These are phyloP conservation scores for Orientallactaga sibirica DNA, from an alignment of 2,797 vertebrate genomes.

Conservation along the genomic window DNA sequence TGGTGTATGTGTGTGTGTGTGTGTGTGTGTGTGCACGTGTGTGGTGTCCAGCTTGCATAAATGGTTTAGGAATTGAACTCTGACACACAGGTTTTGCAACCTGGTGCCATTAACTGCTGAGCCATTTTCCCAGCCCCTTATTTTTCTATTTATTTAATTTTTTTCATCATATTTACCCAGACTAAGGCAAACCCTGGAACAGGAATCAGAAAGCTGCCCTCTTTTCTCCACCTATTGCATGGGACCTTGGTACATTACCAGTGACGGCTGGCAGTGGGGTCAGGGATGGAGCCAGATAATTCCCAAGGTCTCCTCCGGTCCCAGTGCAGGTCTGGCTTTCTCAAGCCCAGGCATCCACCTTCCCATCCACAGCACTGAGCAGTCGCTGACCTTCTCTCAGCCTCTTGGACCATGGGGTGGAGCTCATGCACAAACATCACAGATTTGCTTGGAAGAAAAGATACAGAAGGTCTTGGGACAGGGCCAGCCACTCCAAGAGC, in stretches of 20 bases:
- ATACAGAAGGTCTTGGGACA: accelerated
- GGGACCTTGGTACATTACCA: background rate
- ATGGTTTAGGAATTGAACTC: no score
- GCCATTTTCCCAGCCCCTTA: background rate
- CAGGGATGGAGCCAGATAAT: background rate
- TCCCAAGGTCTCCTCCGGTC: background rate
- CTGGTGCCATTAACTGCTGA: no score
- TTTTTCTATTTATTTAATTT: background rate
- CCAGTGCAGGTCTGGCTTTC: background rate
- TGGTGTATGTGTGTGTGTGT: no score
- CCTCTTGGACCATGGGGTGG: accelerated
- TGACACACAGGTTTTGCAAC: no score
- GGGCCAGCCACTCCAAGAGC: background rate
- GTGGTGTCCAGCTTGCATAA: no score
- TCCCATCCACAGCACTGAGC: accelerated
- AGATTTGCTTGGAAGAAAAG: background rate
- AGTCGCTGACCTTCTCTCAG: background rate
- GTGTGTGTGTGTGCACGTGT: no score
- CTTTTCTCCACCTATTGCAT: background rate
- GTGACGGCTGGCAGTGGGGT: accelerated
- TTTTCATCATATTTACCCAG: constrained; percentile 48
- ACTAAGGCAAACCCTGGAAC: background rate
- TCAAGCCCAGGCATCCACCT: no score
- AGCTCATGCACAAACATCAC: no score
- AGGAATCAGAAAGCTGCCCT: background rate